Base-by-base conservation (phyloP, 2,888 invertebrate genomes). In the Clanis bilineata region DNA sequence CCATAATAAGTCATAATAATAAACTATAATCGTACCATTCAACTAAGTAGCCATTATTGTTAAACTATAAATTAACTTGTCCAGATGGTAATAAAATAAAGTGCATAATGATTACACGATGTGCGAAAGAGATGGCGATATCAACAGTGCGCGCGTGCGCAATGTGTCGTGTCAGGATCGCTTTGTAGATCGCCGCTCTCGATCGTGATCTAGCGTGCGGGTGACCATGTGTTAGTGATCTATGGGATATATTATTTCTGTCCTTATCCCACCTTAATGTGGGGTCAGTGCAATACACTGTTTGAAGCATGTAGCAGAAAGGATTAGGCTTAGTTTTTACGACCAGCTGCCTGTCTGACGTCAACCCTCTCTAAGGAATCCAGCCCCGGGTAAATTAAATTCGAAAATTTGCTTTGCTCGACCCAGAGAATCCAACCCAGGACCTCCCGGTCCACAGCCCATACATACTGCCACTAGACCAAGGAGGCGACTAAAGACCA, bases 131-230 rank as follows among this genome's bases (percentile, higher is more conserved):
- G 51, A 51, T 4, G 1, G 51, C 28, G 32, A 32, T 44, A 23
- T 10, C 10, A 51, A 51, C 28, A 51, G 25, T 47, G n/a, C 28
- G 28, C 51, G 51, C 51, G 47, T 55, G 59, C 44, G 44, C 25
- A 39, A 25, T 21, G 22, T 41, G 59, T 67, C 65, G 60, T 60
- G 70, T 72, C 65, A 78, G 74, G 74, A 78, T 77, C 75, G 67
- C 84, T 86, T 85, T 83, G 82, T 75, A 73, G 71, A 82, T 80
- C 79, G 85, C 85, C 84, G 85, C 79, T 71, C 75, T 72, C 71
- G 71, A 72, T 82, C 85, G 80, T 80, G 85, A 82, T 79, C 77
- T 68, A 62, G 80, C 76, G 69, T 56, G 67, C 59, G 56, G 64
- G 65, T 60, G 62, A 69, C 79, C 69, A 76, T 57, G 25, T 28